Base-by-base conservation (phyloP, 2,113 vertebrate genomes). In the Acrocephalus kingi region DNA sequence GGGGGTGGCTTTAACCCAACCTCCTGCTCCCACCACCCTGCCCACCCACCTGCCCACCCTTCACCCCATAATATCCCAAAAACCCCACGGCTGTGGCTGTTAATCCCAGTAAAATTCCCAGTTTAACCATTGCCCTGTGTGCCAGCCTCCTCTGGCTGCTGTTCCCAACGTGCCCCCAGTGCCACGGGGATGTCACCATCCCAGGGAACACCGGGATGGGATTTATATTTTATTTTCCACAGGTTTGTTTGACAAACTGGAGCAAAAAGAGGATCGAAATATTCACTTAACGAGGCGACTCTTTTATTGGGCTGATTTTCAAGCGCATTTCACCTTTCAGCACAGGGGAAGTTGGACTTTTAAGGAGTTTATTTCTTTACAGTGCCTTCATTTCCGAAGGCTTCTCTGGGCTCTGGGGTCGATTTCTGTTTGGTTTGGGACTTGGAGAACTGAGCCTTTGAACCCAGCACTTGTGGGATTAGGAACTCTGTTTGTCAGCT, bases 341-440 rank as follows among this genome's bases (percentile, higher is more conserved):
- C 91, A 35, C 81, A 67, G 5, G 71, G 93, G 93, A 96, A 96
- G 93, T 91, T 43, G 7, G 83, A 84, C 81, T 97, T 97, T 96
- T 45, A 58, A 91, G 93, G 81, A 93, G 95, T 95, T 97, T 96
- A 96, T 97, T 97, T 97, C 96, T 96, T 89, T 84, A 69, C 20
- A 31, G 55, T 80, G 94, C 66, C 55, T 96, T 96, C 94, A 91
- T 96, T 97, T 97, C 97, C 84, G 90, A 97, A 80, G 94, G 96
- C 94, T 97, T 94, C 80, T 3, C 91, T 56, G 92, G 58, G 25
- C 90, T 87, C 37, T 17, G 54, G 95, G 94, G 84, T 96, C 43
- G 93, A 33, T 96, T 97, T 96, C 97, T 97, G 93, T 97, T 97
- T 97, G 96, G 62, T 89, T 97, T 97, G 93, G 95, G 95, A 8